Percentiles rank a stretch among this genome's conserved stretches.
phyloP scores from a whole-genome alignment of 2,113 vertebrate species.

The Cyphomyrus discorhynchus region DNA sequence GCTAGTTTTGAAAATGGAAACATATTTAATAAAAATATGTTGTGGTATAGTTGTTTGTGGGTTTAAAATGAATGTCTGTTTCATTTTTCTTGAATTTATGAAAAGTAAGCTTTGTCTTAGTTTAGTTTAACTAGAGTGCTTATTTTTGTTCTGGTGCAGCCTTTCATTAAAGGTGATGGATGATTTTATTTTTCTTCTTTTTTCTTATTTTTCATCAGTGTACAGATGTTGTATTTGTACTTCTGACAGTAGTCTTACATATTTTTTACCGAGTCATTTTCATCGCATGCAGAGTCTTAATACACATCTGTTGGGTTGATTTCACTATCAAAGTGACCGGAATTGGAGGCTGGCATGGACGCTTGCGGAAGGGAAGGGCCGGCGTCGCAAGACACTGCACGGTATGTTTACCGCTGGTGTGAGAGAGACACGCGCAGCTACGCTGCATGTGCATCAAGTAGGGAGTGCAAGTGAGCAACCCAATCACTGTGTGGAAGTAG shows the following conservation, averaged over 20 bases:
- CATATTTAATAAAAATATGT: background rate
- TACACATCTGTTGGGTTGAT: background rate
- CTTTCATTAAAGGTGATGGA: background rate
- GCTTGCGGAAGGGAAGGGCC: background rate
- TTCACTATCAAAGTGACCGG: background rate
- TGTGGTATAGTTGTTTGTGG: background rate
- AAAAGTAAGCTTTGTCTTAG: no score
- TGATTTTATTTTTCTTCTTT: background rate
- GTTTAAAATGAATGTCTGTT: background rate
- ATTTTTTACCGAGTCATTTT: background rate
- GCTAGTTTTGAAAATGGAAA: background rate
- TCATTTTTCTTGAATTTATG: background rate
- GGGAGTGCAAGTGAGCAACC: background rate
- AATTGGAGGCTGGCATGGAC: background rate
- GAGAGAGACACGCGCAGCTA: background rate
- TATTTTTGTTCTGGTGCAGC: background rate
- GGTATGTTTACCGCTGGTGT: no score
- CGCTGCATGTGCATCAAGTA: background rate
- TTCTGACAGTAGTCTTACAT: background rate
- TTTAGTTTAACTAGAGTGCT: background rate
- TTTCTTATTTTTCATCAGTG: background rate
- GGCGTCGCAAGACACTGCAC: background rate
- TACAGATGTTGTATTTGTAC: background rate
- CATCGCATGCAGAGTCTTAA: background rate
- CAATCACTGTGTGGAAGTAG: constrained; percentile 26